phyloP scores from a whole-genome alignment of 2,888 invertebrate genomes.

The Synanthedon formicaeformis region DNA sequence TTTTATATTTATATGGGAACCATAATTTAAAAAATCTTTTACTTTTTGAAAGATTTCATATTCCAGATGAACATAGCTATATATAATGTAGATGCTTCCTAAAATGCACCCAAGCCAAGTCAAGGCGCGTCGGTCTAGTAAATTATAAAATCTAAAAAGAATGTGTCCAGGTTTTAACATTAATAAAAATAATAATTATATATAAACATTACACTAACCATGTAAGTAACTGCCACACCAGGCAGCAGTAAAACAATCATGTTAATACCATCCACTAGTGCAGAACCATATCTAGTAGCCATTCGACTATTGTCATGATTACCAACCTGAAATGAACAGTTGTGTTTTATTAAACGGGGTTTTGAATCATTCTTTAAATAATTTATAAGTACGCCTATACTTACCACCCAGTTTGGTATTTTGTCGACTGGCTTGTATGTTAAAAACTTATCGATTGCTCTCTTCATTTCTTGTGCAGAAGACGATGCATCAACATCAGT shows the following conservation, averaged over 20 bases:
- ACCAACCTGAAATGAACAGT: conserved; percentile 61
- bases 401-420: conserved; percentile 82
- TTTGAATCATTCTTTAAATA: no score
- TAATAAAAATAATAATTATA: not conserved
- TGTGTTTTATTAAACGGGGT: no score
- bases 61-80: no score
- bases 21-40: no score
- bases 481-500: conserved; percentile 69
- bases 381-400: conserved; percentile 19
- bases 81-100: no score
- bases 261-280: conserved; percentile 76
- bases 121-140: no score
- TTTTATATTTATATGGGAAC: no score
- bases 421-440: conserved; percentile 72
- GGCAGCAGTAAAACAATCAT: conserved; percentile 80
- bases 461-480: conserved; percentile 72
- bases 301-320: conserved; percentile 77
- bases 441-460: conserved; percentile 74
- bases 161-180: not conserved
- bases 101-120: not conserved
- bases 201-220: conserved; percentile 27
- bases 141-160: not conserved
- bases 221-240: conserved; percentile 80
- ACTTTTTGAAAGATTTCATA: no score
- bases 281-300: conserved; percentile 72